Conservation (phyloP, 2,888 invertebrate genomes). For the Melipona beecheii region DNA sequence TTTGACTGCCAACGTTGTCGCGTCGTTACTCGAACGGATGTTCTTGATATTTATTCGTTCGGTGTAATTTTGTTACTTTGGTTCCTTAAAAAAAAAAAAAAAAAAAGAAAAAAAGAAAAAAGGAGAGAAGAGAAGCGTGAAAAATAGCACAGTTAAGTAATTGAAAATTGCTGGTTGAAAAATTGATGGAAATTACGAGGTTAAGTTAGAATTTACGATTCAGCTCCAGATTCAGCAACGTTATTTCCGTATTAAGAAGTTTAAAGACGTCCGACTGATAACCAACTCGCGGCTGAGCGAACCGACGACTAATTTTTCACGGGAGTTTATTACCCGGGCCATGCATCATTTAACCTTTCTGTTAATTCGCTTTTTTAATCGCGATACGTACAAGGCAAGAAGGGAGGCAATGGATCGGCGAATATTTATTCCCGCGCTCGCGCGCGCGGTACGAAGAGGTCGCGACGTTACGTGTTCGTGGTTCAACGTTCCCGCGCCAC, state of each 20-base stretch:
- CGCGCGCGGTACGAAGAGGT: slow-evolving; percentile 20
- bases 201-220: not conserved
- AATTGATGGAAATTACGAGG: no score
- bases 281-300: not conserved
- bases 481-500: slow-evolving; percentile 43
- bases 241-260: not conserved
- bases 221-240: not conserved
- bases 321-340: not conserved
- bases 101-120: no score
- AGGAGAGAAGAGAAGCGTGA: no score
- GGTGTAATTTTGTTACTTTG: no score
- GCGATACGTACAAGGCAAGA: slow-evolving; percentile 11
- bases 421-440: slow-evolving; percentile 34
- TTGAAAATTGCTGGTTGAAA: no score
- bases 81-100: no score
- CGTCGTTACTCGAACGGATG: no score
- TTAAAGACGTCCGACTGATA: not conserved
- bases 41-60: no score
- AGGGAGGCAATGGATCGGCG: slow-evolving; percentile 16
- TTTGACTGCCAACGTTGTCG: not conserved
- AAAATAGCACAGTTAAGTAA: no score
- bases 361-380: slow-evolving; percentile 12
- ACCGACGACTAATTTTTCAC: not conserved
- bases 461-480: slow-evolving; percentile 37
- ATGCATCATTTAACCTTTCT: slow-evolving; percentile 3